A percentile compares a stretch with the other conserved stretches of the same genome.
Evolutionary conservation across 30 jellyfish, hydroid and myxozoan species (phyloP).

Genomic region (Turritopsis dohrnii): DNA sequence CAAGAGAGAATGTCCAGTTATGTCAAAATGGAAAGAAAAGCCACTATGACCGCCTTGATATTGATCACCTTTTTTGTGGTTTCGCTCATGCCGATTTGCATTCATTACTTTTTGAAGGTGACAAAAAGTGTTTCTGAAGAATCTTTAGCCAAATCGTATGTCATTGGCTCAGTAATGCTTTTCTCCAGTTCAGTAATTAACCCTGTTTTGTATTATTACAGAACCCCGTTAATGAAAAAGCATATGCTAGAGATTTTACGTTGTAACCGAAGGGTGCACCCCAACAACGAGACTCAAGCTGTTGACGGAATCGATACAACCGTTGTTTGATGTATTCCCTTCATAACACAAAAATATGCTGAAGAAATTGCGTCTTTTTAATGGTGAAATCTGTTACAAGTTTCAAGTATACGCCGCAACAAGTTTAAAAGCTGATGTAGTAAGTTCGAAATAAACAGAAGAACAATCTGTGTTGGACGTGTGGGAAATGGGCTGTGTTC

Average conservation of each 20-base stretch:
- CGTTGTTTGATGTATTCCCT: too few relatives aligned
- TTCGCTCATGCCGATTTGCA: background rate
- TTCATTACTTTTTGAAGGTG: background rate
- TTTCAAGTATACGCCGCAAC: too few relatives aligned
- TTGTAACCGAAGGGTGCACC: too few relatives aligned
- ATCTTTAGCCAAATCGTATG: background rate
- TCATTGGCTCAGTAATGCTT: background rate
- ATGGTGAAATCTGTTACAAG: too few relatives aligned
- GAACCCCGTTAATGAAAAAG: background rate
- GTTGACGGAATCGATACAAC: too few relatives aligned
- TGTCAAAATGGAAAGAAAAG: background rate
- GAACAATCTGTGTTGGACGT: too few relatives aligned
- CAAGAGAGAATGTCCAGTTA: conserved; percentile 3
- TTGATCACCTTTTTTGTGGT: background rate
- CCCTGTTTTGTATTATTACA: background rate
- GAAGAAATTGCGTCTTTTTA: too few relatives aligned
- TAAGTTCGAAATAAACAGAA: too few relatives aligned
- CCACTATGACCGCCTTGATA: background rate
- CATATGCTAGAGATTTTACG: background rate
- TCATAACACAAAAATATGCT: too few relatives aligned
- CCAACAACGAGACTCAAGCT: too few relatives aligned
- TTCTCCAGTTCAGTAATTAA: background rate
- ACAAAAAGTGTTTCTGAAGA: background rate
- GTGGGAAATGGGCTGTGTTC: too few relatives aligned
- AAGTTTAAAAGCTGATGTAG: too few relatives aligned